Evolutionary conservation across 2,113 vertebrate genomes (phyloP).

Genomic region (Esox niger): DNA sequence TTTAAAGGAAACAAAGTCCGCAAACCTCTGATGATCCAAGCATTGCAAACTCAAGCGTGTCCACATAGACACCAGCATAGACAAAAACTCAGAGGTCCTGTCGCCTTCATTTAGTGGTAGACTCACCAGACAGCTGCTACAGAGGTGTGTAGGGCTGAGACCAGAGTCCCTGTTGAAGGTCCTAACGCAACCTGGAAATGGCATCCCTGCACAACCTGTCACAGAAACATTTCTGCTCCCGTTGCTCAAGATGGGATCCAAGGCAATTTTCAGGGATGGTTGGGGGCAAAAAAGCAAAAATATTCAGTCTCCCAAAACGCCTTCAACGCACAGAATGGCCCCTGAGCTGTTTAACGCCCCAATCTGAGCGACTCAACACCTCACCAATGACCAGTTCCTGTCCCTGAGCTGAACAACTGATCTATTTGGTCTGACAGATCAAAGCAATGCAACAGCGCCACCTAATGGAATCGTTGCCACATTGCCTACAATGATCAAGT

Average conservation of each 20-base stretch:
- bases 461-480: too few species aligned
- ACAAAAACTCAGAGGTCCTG: slow-evolving; percentile 10
- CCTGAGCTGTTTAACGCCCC: not conserved
- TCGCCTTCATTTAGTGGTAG: not conserved
- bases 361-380: too few species aligned
- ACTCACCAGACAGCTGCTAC: slow-evolving; percentile 12
- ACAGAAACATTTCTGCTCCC: slow-evolving; percentile 7
- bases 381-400: too few species aligned
- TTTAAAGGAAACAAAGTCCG: too few species aligned
- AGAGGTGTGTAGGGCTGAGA: slow-evolving; percentile 6
- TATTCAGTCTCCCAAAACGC: not conserved
- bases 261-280: slow-evolving; percentile 6
- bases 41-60: slow-evolving; percentile 44
- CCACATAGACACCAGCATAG: slow-evolving; percentile 1
- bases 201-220: slow-evolving; percentile 7
- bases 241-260: slow-evolving; percentile 8
- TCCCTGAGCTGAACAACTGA: too few species aligned
- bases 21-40: slow-evolving; percentile 44
- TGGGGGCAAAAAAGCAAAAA: not conserved
- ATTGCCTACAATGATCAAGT: too few species aligned
- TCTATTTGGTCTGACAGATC: too few species aligned
- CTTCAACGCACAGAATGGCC: not conserved
- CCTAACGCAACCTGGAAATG: not conserved
- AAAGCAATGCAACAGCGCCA: too few species aligned
- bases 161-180: slow-evolving; percentile 27